Evolutionary conservation across 92 coral and sea anemone species (phyloP).

Genomic region (Epizoanthus scotinus): DNA sequence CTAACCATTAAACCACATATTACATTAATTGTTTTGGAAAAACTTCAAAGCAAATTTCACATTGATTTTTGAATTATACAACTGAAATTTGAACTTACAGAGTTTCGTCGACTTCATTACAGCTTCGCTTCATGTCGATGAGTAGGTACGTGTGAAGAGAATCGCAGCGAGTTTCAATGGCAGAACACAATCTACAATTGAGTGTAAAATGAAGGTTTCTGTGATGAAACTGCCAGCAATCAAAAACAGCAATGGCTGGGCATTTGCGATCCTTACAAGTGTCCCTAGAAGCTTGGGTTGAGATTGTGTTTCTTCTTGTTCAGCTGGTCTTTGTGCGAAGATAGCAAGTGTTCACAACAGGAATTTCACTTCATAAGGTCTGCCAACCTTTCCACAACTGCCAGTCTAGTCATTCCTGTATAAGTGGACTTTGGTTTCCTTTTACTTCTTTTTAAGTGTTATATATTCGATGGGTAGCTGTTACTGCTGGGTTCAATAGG

Average conservation of each 20-base stretch:
- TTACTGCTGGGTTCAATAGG: neutral
- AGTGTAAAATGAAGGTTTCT: neutral
- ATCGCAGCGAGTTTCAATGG: neutral
- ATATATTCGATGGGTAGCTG: no score
- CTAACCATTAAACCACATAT: no score
- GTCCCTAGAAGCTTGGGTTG: no score
- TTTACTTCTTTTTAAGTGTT: no score
- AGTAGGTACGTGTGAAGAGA: no score
- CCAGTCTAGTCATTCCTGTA: neutral
- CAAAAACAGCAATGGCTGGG: neutral
- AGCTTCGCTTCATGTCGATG: conserved; percentile 24
- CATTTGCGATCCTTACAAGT: no score
- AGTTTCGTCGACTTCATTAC: neutral
- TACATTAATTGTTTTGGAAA: no score
- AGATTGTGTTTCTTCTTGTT: no score
- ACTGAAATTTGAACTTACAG: neutral
- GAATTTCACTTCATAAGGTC: neutral
- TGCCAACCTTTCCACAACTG: conserved; percentile 15
- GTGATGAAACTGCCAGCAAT: neutral
- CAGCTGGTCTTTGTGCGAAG: no score
- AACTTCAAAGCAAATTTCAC: no score
- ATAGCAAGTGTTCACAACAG: no score
- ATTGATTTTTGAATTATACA: neutral
- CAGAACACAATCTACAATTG: neutral
- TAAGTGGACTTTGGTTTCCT: no score